These are phyloP conservation scores for Oncorhynchus keta DNA, from an alignment of 2,113 vertebrate species.

Conservation along the genomic window DNA sequence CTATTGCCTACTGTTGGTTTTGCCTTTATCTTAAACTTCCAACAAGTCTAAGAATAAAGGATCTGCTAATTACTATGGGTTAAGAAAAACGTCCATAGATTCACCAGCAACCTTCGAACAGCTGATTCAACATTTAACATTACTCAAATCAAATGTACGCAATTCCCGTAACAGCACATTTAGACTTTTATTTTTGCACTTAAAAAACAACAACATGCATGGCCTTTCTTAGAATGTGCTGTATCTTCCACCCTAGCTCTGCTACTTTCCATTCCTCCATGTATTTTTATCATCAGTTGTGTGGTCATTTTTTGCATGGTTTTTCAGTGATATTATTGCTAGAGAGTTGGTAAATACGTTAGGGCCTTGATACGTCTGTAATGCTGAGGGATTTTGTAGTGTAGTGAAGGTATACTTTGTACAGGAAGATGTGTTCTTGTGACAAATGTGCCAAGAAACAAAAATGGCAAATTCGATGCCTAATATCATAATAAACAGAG, in stretches of 20 bases:
- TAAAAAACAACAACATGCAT: conserved; percentile 2
- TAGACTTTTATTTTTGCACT: not conserved
- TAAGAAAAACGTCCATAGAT: not conserved
- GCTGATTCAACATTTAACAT: not conserved
- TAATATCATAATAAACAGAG: conserved; percentile 63
- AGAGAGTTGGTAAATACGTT: not conserved
- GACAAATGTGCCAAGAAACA: not conserved
- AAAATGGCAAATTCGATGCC: not conserved
- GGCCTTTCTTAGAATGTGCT: conserved; percentile 11
- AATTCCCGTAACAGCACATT: not conserved
- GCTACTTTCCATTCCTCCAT: not conserved
- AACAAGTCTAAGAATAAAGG: not conserved
- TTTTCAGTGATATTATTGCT: not conserved
- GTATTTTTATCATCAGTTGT: not conserved
- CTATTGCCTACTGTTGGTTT: conserved; percentile 6
- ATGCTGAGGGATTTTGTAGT: not conserved
- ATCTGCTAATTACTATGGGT: not conserved
- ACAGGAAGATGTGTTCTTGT: not conserved
- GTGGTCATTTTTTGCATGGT: conserved; percentile 23
- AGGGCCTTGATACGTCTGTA: not conserved
- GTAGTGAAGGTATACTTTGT: not conserved
- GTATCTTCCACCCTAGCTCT: not conserved
- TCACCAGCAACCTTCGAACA: not conserved
- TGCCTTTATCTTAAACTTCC: conserved; percentile 1
- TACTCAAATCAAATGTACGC: conserved; percentile 1